These are phyloP conservation scores for Paraescarpia echinospica DNA, from an alignment of 1,140 invertebrate species.

Conservation along the genomic window DNA sequence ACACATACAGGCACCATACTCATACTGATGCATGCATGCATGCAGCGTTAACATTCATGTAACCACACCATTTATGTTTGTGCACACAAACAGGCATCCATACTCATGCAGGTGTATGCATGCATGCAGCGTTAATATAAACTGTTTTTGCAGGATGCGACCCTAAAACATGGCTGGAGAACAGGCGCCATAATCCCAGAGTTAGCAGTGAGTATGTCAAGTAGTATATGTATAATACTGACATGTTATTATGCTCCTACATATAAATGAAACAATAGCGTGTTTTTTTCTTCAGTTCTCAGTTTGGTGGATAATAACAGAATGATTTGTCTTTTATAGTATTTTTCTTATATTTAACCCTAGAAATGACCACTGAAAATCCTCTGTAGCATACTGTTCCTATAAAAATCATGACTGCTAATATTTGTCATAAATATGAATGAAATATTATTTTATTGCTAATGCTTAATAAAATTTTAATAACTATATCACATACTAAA, in stretches of 20 bases:
- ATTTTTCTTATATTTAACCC: not conserved
- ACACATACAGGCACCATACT: too few species aligned
- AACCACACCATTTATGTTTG: too few species aligned
- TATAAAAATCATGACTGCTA: too few species aligned
- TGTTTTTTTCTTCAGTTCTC: not conserved
- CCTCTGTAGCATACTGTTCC: too few species aligned
- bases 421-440: not conserved
- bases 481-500: too few species aligned
- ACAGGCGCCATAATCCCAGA: slow-evolving; percentile 98
- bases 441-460: not conserved
- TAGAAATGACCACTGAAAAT: too few species aligned
- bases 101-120: not conserved
- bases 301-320: not conserved
- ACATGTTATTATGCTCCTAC: too few species aligned
- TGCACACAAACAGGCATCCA: too few species aligned
- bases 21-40: too few species aligned
- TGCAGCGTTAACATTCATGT: too few species aligned
- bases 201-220: slow-evolving; percentile 61
- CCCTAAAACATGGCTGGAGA: slow-evolving; percentile 92
- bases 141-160: slow-evolving; percentile 70
- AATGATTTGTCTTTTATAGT: not conserved
- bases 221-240: not conserved
- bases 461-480: too few species aligned
- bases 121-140: not conserved
- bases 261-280: too few species aligned